phyloP scores from a whole-genome alignment of 1,140 invertebrate genomes.

The Akabosia matsudoensis region DNA sequence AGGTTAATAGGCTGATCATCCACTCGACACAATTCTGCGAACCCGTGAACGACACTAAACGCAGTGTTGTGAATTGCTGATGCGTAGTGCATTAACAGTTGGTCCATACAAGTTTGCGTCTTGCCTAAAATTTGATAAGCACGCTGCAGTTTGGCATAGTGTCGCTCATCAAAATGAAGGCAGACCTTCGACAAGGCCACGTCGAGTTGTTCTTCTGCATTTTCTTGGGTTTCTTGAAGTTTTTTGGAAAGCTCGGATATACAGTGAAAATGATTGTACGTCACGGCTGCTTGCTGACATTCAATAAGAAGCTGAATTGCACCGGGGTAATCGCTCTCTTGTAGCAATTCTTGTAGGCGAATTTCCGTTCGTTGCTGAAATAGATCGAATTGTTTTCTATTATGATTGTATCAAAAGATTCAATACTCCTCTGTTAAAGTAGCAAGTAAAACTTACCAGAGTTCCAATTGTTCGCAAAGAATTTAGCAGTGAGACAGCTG shows the following conservation, averaged over 20 bases:
- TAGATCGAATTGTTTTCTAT: too few species aligned
- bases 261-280: conserved; percentile 78
- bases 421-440: not conserved
- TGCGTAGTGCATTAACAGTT: conserved; percentile 90
- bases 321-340: conserved; percentile 67
- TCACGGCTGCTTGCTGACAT: conserved; percentile 77
- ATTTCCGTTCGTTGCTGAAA: conserved; percentile 76
- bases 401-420: too few species aligned
- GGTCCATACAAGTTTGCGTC: conserved; percentile 86
- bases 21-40: conserved; percentile 62
- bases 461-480: conserved; percentile 78
- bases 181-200: conserved; percentile 75
- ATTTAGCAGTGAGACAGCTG: conserved; percentile 70
- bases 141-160: conserved; percentile 74
- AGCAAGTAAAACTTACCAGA: conserved; percentile 58
- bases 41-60: conserved; percentile 70
- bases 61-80: conserved; percentile 88
- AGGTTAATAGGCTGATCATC: conserved; percentile 56
- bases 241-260: conserved; percentile 80
- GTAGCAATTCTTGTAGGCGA: conserved; percentile 72
- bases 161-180: conserved; percentile 66
- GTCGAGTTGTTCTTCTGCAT: conserved; percentile 89
- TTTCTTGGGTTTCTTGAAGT: conserved; percentile 83
- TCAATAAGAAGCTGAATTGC: conserved; percentile 83
- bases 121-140: conserved; percentile 83